Percentiles rank a stretch among this genome's conserved stretches.
phyloP scores from a whole-genome alignment of 2,113 vertebrate species.

The Xenopus tropicalis region DNA sequence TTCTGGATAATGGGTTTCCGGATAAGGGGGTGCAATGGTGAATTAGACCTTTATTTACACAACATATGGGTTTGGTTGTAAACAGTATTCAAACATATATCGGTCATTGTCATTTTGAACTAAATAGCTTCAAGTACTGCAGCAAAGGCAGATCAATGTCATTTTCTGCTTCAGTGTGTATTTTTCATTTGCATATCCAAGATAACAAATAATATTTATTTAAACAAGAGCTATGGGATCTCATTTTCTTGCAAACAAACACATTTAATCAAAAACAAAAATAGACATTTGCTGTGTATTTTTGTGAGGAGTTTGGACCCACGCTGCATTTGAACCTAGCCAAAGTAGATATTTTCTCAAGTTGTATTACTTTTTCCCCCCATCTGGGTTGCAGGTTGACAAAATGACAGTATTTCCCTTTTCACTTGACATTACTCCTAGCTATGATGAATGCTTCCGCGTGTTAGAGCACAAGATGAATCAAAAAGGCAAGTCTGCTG shows the following conservation, averaged over 20 bases:
- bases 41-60: too few species aligned
- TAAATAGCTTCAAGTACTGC: background rate
- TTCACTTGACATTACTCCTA: constrained; percentile 42
- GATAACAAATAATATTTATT: constrained; percentile 33
- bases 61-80: too few species aligned
- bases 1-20: too few species aligned
- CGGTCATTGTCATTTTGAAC: too few species aligned
- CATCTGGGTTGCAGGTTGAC: constrained; percentile 15
- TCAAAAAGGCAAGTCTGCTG: constrained; percentile 37
- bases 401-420: constrained; percentile 37
- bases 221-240: constrained; percentile 25
- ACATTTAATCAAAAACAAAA: constrained; percentile 18
- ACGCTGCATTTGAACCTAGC: background rate
- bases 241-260: constrained; percentile 25
- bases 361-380: constrained; percentile 1
- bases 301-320: constrained; percentile 1
- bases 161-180: constrained; percentile 23
- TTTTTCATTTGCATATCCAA: constrained; percentile 32
- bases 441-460: constrained; percentile 42
- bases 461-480: constrained; percentile 43
- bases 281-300: constrained; percentile 10
- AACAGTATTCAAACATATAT: too few species aligned
- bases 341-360: background rate
- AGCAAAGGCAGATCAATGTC: constrained; percentile 39
- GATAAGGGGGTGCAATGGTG: too few species aligned